Conservation (phyloP, 1,140 invertebrate species). For the Tribolium castaneum region DNA sequence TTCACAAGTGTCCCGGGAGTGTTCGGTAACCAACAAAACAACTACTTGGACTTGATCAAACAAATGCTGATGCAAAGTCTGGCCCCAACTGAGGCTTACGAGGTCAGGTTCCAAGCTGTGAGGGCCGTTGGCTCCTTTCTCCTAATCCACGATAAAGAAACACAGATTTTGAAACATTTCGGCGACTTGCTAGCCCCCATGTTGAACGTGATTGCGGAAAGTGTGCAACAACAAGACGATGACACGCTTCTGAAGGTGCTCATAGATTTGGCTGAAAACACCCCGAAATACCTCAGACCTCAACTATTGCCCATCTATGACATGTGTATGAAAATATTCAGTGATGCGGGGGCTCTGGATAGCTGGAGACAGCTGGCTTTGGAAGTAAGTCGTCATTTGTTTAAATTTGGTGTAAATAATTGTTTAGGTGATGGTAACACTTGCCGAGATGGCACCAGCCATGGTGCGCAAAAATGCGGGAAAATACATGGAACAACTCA, state of each 20-base stretch:
- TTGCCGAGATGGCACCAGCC: constrained; percentile 94
- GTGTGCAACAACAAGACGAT: constrained; percentile 86
- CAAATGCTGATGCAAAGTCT: constrained; percentile 91
- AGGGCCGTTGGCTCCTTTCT: constrained; percentile 92
- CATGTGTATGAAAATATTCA: constrained; percentile 89
- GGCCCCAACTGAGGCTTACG: constrained; percentile 75
- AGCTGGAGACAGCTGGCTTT: constrained; percentile 91
- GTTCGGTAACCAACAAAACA: constrained; percentile 94
- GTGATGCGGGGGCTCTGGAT: constrained; percentile 81
- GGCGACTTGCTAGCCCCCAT: constrained; percentile 81
- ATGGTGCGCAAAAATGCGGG: constrained; percentile 93
- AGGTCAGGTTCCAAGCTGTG: constrained; percentile 84
- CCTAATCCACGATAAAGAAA: constrained; percentile 89
- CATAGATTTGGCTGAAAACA: constrained; percentile 92
- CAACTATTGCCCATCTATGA: constrained; percentile 90
- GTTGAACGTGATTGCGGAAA: constrained; percentile 79
- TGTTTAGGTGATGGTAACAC: constrained; percentile 78
- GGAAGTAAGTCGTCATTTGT: constrained; percentile 73
- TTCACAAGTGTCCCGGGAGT: constrained; percentile 96
- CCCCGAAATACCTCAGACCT: constrained; percentile 91
- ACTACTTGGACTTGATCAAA: constrained; percentile 94
- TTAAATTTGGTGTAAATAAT: constrained; percentile 1
- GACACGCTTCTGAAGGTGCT: constrained; percentile 91
- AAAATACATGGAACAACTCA: constrained; percentile 81
- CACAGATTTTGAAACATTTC: constrained; percentile 88